Conservation (phyloP, 2,113 vertebrate genomes). For the Tachycineta bicolor region DNA sequence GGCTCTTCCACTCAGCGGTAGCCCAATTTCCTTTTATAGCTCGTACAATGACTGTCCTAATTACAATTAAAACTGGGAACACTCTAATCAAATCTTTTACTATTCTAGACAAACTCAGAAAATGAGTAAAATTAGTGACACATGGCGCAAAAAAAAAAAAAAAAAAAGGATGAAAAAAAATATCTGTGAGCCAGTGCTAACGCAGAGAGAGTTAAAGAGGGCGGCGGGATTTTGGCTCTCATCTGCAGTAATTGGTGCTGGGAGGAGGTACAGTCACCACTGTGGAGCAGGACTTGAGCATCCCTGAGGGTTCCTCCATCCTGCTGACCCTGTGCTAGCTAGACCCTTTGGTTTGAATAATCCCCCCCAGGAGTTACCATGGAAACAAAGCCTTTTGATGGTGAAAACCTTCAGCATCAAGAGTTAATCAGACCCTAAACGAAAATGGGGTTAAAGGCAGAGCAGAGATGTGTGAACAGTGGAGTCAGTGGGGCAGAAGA, state of each 20-base stretch:
- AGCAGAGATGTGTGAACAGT: constrained; percentile 1
- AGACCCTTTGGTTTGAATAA: neutral
- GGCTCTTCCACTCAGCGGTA: constrained; percentile 55
- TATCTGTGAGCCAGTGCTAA: neutral
- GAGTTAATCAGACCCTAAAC: constrained; percentile 55
- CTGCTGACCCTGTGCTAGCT: neutral
- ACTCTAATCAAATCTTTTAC: constrained; percentile 71
- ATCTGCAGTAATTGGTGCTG: neutral
- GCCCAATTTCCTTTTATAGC: constrained; percentile 73
- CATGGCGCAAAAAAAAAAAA: neutral
- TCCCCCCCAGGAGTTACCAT: constrained; percentile 21
- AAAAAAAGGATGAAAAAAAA: neutral
- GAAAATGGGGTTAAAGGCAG: constrained; percentile 22
- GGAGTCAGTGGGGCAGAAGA: constrained; percentile 31
- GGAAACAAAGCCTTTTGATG: constrained; percentile 38
- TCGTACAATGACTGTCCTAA: constrained; percentile 67
- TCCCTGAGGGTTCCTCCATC: constrained; percentile 29
- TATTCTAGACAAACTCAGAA: constrained; percentile 66
- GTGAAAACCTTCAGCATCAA: neutral
- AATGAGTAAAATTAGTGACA: constrained; percentile 70
- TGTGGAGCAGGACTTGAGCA: neutral
- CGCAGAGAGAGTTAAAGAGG: constrained; percentile 9
- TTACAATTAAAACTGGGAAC: constrained; percentile 66
- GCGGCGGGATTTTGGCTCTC: neutral
- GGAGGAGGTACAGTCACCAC: neutral